phyloP scores from a whole-genome alignment of 1,140 invertebrate genomes.

The Papilio polyxenes region DNA sequence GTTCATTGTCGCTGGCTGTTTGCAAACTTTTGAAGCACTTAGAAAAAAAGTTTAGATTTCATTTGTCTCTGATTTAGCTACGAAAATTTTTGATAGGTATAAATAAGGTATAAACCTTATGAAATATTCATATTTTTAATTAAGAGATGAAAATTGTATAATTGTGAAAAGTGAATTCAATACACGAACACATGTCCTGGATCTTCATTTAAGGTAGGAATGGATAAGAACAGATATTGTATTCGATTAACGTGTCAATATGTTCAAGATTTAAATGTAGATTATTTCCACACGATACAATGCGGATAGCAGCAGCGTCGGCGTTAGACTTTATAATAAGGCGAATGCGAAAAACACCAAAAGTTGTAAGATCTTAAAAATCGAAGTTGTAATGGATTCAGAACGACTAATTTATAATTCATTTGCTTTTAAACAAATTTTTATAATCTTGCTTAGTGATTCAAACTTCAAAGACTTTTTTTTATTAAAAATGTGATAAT shows the following conservation, averaged over 20 bases:
- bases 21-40: conserved; percentile 44
- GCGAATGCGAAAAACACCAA: neutral
- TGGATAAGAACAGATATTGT: too few relatives aligned
- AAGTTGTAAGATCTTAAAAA: neutral
- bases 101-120: neutral
- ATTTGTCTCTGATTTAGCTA: conserved; percentile 34
- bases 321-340: neutral
- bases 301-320: neutral
- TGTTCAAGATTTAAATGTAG: neutral
- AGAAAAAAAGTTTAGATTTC: conserved; percentile 40
- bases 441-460: neutral
- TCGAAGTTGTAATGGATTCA: neutral
- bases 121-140: neutral
- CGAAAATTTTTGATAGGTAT: neutral
- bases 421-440: neutral
- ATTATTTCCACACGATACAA: neutral
- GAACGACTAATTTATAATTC: neutral
- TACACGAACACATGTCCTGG: neutral
- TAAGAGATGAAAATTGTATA: neutral
- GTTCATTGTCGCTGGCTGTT: conserved; percentile 52
- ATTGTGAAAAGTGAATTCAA: too few relatives aligned
- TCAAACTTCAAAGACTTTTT: neutral
- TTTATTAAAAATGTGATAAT: too few relatives aligned
- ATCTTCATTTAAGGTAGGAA: neutral
- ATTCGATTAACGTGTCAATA: neutral